These are phyloP conservation scores for Melipona beecheii DNA, from an alignment of 2,888 invertebrate species.

Conservation along the genomic window DNA sequence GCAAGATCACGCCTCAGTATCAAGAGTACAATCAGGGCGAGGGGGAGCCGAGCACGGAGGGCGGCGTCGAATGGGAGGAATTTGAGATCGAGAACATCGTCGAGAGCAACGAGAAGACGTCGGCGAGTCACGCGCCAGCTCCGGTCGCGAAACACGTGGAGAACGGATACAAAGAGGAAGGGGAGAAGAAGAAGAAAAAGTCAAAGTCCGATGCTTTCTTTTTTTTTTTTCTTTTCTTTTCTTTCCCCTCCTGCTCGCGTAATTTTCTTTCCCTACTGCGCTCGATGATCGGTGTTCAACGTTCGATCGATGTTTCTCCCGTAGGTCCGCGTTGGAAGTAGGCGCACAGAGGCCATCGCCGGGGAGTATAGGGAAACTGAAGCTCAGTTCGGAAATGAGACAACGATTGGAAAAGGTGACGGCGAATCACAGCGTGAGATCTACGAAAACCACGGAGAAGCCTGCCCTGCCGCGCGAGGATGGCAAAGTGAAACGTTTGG, in stretches of 20 bases:
- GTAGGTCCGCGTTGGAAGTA: conserved; percentile 89
- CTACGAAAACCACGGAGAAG: conserved; percentile 91
- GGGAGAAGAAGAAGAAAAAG: conserved; percentile 82
- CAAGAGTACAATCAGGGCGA: conserved; percentile 84
- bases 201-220: conserved; percentile 74
- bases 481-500: conserved; percentile 90
- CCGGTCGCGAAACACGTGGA: conserved; percentile 73
- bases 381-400: conserved; percentile 96
- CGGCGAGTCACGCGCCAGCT: conserved; percentile 68
- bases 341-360: conserved; percentile 93
- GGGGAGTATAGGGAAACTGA: conserved; percentile 95
- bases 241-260: background rate
- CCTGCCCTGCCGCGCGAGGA: conserved; percentile 86
- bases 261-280: background rate
- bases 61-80: conserved; percentile 93
- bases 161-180: conserved; percentile 80
- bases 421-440: conserved; percentile 93
- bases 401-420: conserved; percentile 95
- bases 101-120: conserved; percentile 76
- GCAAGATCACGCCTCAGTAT: conserved; percentile 91
- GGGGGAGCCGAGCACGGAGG: conserved; percentile 78
- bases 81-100: conserved; percentile 89
- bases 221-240: background rate
- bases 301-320: background rate
- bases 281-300: background rate